These are phyloP conservation scores for Cyrtorhinus lividipennis DNA, from an alignment of 1,140 invertebrate genomes.

Conservation along the genomic window DNA sequence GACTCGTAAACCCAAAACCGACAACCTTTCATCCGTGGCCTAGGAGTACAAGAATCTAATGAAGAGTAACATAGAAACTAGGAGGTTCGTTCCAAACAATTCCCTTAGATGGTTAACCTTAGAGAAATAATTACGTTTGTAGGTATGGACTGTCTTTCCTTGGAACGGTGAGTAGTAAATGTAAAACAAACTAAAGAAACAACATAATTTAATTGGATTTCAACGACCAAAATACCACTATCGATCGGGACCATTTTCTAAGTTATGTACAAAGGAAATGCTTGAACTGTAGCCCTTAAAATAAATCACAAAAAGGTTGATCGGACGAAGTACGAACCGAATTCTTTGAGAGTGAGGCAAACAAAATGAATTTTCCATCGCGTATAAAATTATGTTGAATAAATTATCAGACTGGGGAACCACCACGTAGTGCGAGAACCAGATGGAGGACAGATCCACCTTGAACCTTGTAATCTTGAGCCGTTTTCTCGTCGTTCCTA, in stretches of 20 bases:
- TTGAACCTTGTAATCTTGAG: conserved; percentile 98
- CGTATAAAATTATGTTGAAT: conserved; percentile 9
- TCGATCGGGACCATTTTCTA: too few species aligned
- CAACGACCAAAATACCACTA: too few species aligned
- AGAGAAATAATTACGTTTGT: neutral
- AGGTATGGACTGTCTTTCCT: neutral
- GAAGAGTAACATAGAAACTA: too few species aligned
- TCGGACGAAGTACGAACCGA: neutral
- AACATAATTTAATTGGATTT: too few species aligned
- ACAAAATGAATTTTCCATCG: neutral
- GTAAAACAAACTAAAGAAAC: too few species aligned
- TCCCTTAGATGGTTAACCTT: too few species aligned
- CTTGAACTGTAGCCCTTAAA: neutral
- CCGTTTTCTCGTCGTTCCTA: conserved; percentile 97
- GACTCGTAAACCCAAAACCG: neutral
- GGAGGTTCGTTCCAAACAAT: too few species aligned
- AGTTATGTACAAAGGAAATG: neutral
- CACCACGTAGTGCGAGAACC: conserved; percentile 75
- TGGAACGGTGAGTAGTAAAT: too few species aligned
- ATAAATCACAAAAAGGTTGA: neutral
- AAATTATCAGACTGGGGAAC: conserved; percentile 11
- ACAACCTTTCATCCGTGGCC: too few species aligned
- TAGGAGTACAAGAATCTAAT: too few species aligned
- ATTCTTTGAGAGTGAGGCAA: neutral
- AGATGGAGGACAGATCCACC: conserved; percentile 99